Percentiles rank a stretch among this genome's conserved stretches.
phyloP scores from a whole-genome alignment of 2,113 vertebrate species.

The Dipodomys spectabilis region DNA sequence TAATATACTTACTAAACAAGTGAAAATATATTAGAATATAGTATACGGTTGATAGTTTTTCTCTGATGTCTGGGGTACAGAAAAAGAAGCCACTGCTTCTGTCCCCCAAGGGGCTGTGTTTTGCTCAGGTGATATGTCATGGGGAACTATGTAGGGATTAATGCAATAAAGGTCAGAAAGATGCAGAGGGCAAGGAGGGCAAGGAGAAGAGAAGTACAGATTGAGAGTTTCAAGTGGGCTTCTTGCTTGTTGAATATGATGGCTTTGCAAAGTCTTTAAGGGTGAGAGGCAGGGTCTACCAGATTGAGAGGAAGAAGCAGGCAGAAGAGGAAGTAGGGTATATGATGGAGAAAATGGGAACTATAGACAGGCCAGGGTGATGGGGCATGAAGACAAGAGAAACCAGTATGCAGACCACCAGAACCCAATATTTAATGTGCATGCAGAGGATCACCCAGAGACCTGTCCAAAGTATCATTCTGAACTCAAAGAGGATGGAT shows the following conservation, averaged over 20 bases:
- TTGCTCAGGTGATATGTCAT: not conserved
- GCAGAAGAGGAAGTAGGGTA: rapidly evolving
- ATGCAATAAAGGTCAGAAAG: not conserved
- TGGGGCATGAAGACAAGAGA: not conserved
- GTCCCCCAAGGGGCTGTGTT: not conserved
- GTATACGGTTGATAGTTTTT: not conserved
- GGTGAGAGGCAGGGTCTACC: not conserved
- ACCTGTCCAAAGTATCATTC: not conserved
- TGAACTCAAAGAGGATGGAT: not conserved
- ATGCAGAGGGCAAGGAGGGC: not conserved
- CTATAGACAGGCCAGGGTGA: not conserved
- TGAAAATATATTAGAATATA: not conserved
- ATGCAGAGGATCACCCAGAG: not conserved
- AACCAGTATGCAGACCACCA: not conserved
- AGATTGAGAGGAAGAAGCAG: not conserved
- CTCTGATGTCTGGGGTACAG: not conserved
- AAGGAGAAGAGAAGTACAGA: not conserved
- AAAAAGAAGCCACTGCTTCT: not conserved
- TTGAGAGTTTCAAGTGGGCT: not conserved
- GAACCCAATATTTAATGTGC: rapidly evolving
- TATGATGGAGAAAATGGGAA: rapidly evolving
- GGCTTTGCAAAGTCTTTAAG: not conserved
- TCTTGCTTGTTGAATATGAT: not conserved
- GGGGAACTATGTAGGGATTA: not conserved
- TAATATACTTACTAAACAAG: not conserved